Conservation (phyloP, 1,140 invertebrate species). For the Drosophila mauritiana region DNA sequence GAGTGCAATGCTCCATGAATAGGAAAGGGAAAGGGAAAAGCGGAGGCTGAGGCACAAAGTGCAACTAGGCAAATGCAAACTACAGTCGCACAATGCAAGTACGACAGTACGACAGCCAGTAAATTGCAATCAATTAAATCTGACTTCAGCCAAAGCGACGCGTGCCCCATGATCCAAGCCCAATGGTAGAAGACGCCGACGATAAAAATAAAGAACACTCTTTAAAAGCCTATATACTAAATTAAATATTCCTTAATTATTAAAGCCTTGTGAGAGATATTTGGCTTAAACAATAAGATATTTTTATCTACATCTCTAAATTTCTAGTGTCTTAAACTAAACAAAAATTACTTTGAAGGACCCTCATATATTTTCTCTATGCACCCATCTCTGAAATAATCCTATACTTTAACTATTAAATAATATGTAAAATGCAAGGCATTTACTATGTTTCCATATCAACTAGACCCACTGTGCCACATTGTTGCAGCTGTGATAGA, state of each 20-base stretch:
- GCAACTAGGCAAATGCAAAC: conserved; percentile 24
- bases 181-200: conserved; percentile 39
- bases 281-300: background rate
- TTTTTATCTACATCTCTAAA: no score
- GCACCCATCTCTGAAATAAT: no score
- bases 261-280: no score
- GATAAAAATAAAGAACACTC: background rate
- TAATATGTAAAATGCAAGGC: no score
- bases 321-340: no score
- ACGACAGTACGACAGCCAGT: conserved; percentile 39
- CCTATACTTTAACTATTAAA: no score
- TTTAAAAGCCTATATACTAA: background rate
- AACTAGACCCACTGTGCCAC: conserved; percentile 28
- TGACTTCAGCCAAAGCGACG: conserved; percentile 25
- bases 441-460: background rate
- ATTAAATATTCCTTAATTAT: no score
- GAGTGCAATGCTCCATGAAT: conserved; percentile 56
- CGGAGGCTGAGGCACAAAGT: conserved; percentile 10
- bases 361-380: no score
- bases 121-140: conserved; percentile 77
- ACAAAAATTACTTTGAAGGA: no score
- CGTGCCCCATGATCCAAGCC: conserved; percentile 51
- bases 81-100: conserved; percentile 43
- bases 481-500: conserved; percentile 5
- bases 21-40: background rate